phyloP scores from a whole-genome alignment of 2,113 vertebrate species.

The Nothocercus nigrocapillus region DNA sequence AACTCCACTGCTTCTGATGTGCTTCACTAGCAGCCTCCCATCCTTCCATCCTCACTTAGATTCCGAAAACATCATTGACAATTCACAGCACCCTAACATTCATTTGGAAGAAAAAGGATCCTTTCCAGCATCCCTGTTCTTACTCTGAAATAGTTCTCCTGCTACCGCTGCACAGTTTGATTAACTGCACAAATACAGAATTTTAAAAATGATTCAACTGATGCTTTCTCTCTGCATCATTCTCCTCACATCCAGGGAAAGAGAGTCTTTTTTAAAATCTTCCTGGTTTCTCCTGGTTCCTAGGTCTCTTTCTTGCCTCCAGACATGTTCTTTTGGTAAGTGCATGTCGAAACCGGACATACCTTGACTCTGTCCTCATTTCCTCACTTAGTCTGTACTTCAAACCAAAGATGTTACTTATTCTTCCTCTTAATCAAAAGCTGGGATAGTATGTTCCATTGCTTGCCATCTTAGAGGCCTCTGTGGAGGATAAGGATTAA shows the following conservation, averaged over 20 bases:
- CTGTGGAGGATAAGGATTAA: not conserved
- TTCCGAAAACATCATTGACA: not conserved
- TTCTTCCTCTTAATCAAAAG: not conserved
- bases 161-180: not conserved
- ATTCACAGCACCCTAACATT: not conserved
- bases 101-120: not conserved
- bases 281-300: not conserved
- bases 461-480: not conserved
- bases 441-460: not conserved
- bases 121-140: not conserved
- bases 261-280: not conserved
- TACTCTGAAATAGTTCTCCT: not conserved
- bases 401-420: slow-evolving; percentile 10
- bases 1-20: not conserved
- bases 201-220: slow-evolving; percentile 1
- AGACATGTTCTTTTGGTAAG: slow-evolving; percentile 39
- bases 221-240: not conserved
- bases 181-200: not conserved
- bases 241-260: not conserved
- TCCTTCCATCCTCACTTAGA: not conserved
- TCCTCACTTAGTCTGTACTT: not conserved
- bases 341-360: not conserved
- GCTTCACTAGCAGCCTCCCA: not conserved
- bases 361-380: slow-evolving; percentile 4
- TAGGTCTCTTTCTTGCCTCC: slow-evolving; percentile 25